Evolutionary conservation across 2,888 invertebrate genomes (phyloP).

Genomic region (Cephus spinipes): DNA sequence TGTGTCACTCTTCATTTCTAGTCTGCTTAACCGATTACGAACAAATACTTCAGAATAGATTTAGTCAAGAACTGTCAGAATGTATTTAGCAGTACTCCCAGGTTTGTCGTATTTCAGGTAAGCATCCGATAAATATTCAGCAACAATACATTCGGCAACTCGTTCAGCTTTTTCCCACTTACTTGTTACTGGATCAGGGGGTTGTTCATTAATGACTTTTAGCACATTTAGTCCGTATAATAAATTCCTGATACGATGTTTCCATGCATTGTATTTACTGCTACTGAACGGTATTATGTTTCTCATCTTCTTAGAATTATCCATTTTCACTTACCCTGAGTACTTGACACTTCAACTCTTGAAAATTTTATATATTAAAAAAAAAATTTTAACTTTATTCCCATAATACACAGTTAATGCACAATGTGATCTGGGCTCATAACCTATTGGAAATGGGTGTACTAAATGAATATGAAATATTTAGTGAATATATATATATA

Average conservation of each 20-base stretch:
- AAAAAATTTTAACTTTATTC: background rate
- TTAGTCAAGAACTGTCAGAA: too few relatives aligned
- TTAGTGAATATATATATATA: too few relatives aligned
- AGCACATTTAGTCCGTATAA: constrained; percentile 15
- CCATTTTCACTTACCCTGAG: constrained; percentile 3
- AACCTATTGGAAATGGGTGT: background rate
- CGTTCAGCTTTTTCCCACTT: constrained; percentile 17
- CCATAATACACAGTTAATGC: constrained; percentile 11
- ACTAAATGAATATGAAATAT: too few relatives aligned
- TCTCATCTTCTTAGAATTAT: constrained; percentile 8
- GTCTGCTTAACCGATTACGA: constrained; percentile 13
- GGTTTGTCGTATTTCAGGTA: constrained; percentile 8
- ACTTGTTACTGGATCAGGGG: constrained; percentile 2
- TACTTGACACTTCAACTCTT: background rate
- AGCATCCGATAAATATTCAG: constrained; percentile 3
- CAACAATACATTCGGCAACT: constrained; percentile 3
- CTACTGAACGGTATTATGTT: constrained; percentile 15
- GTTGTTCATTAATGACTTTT: constrained; percentile 17
- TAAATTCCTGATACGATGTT: constrained; percentile 17
- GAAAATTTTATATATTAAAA: background rate
- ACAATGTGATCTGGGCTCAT: constrained; percentile 18
- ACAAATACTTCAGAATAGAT: too few relatives aligned
- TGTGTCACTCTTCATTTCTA: constrained; percentile 10
- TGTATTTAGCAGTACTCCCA: background rate
- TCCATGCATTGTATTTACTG: constrained; percentile 20